phyloP scores from a whole-genome alignment of 2,113 vertebrate species.

The Dissostichus mawsoni region DNA sequence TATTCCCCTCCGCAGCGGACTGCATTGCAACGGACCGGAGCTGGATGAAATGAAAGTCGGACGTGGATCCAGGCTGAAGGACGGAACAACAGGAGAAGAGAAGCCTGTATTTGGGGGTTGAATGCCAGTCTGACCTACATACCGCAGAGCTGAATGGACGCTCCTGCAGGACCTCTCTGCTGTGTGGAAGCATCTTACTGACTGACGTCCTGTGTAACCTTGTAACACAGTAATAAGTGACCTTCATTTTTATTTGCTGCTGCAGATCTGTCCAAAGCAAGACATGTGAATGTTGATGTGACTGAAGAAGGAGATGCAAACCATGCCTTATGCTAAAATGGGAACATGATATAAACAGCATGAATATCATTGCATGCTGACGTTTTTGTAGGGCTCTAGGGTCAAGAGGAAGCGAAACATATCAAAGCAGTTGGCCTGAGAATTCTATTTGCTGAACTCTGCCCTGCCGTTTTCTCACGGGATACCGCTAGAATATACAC shows the following conservation, averaged over 20 bases:
- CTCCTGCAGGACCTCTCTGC: conserved; percentile 30
- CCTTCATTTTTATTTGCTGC: conserved; percentile 24
- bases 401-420: conserved; percentile 26
- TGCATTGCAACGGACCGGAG: conserved; percentile 14
- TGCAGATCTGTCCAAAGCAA: conserved; percentile 28
- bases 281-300: conserved; percentile 12
- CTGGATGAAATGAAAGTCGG: conserved; percentile 25
- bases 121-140: conserved; percentile 60
- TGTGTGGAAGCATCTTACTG: neutral
- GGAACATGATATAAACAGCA: neutral
- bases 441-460: neutral
- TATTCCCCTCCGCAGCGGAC: conserved; percentile 13
- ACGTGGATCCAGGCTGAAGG: conserved; percentile 37
- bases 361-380: neutral
- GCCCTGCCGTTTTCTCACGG: neutral
- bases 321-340: conserved; percentile 32
- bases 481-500: neutral
- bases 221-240: conserved; percentile 25
- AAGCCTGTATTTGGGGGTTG: neutral
- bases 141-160: conserved; percentile 14
- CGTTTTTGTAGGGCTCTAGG: neutral
- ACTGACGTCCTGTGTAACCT: conserved; percentile 13
- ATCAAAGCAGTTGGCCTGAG: conserved; percentile 5
- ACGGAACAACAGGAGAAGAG: conserved; percentile 25
- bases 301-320: neutral